Conservation (phyloP, 1,140 invertebrate genomes). For the Liolophura sinensis region DNA sequence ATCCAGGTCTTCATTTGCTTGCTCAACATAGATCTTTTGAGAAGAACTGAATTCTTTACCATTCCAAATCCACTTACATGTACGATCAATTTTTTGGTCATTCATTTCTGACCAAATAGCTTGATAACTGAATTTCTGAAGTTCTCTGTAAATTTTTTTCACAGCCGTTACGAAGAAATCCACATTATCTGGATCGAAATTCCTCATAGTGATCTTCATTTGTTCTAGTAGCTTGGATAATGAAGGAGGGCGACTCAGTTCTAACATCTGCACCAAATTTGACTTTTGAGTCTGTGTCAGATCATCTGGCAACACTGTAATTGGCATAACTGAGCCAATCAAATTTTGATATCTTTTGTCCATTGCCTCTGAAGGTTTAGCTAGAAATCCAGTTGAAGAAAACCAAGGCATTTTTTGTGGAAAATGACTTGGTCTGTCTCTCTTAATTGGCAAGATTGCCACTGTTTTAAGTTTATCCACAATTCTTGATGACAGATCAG, state of each 20-base stretch:
- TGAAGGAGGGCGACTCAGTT: too few species aligned
- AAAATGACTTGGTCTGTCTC: too few species aligned
- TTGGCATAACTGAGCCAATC: too few species aligned
- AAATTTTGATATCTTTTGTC: too few species aligned
- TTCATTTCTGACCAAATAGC: background rate
- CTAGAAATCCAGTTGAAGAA: too few species aligned
- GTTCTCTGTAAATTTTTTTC: background rate
- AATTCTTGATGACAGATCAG: background rate
- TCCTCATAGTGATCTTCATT: background rate
- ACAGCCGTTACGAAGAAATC: background rate
- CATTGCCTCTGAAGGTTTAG: too few species aligned
- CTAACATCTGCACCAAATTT: too few species aligned
- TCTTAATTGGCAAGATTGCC: too few species aligned
- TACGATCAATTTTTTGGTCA: background rate
- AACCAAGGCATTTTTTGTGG: too few species aligned
- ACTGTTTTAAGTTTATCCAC: background rate
- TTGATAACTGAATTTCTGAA: background rate
- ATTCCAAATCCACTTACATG: slow-evolving; percentile 25
- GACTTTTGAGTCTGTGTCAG: too few species aligned
- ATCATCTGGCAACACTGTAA: too few species aligned
- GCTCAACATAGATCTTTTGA: slow-evolving; percentile 10
- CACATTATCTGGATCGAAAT: background rate
- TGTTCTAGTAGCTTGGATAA: too few species aligned
- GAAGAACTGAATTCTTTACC: slow-evolving; percentile 17
- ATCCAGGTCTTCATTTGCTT: slow-evolving; percentile 7